Evolutionary conservation across 2,888 invertebrate genomes (phyloP).

Genomic region (Lordiphosa fenestrarum): DNA sequence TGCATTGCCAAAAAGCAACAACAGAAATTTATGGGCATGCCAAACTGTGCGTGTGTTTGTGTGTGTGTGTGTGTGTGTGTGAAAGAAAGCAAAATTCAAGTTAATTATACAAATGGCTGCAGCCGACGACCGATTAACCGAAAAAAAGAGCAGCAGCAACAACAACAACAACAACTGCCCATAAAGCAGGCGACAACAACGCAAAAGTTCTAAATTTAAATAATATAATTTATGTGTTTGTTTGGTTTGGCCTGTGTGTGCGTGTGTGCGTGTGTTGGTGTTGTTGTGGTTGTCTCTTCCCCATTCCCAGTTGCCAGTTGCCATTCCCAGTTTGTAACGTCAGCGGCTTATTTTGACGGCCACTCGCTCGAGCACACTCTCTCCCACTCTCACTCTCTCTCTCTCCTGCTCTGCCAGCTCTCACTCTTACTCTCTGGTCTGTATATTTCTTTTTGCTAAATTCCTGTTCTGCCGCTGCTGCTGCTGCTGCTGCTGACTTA

Average conservation of each 20-base stretch:
- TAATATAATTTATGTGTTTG: conserved; percentile 75
- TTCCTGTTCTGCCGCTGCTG: conserved; percentile 7
- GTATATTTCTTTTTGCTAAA: conserved; percentile 10
- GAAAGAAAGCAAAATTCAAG: background rate
- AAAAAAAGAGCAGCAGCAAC: conserved; percentile 33
- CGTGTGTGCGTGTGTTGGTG: conserved; percentile 14
- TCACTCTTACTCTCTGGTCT: conserved; percentile 1
- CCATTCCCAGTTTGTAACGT: conserved; percentile 39
- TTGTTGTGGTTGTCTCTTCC: conserved; percentile 21
- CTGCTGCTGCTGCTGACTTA: no score
- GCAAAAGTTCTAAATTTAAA: conserved; percentile 74
- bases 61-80: conserved; percentile 15
- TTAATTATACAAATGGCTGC: conserved; percentile 9
- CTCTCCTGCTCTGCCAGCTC: background rate
- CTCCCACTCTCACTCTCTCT: conserved; percentile 5
- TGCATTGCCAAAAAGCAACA: conserved; percentile 40
- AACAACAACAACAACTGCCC: conserved; percentile 20
- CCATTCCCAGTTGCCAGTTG: conserved; percentile 48
- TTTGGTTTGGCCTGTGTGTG: conserved; percentile 56
- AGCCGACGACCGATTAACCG: conserved; percentile 55
- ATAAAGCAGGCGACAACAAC: conserved; percentile 55
- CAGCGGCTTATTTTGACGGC: conserved; percentile 12
- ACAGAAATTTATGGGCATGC: conserved; percentile 37
- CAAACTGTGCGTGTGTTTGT: conserved; percentile 16
- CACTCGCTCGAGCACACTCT: conserved; percentile 1